Conservation (phyloP, 2,113 vertebrate species). For the Hucho hucho region DNA sequence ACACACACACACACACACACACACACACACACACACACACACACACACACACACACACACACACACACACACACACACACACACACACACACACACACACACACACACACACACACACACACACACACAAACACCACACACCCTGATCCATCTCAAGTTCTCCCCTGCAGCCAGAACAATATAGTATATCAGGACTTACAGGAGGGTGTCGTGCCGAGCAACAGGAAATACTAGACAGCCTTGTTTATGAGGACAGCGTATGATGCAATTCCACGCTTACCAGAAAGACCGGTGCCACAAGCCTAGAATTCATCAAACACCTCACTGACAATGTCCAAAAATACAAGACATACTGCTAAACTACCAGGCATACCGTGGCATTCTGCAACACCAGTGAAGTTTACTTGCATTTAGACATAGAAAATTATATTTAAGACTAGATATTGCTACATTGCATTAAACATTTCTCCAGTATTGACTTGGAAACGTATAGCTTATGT, state of each 20-base stretch:
- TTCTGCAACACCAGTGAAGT: no score
- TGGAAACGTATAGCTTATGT: background rate
- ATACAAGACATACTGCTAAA: background rate
- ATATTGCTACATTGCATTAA: no score
- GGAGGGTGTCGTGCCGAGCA: constrained; percentile 51
- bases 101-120: background rate
- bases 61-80: background rate
- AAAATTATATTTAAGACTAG: background rate
- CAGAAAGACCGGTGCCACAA: constrained; percentile 46
- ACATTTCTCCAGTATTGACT: no score
- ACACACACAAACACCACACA: constrained; percentile 4
- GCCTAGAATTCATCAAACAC: constrained; percentile 47
- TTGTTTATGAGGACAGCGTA: constrained; percentile 54
- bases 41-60: constrained; percentile 1
- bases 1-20: constrained; percentile 11
- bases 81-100: background rate
- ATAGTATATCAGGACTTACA: constrained; percentile 5
- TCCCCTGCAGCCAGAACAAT: constrained; percentile 14
- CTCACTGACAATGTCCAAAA: constrained; percentile 23
- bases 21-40: constrained; percentile 5
- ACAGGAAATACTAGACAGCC: constrained; percentile 66
- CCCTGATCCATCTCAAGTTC: background rate
- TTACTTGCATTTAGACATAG: background rate
- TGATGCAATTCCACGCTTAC: constrained; percentile 44
- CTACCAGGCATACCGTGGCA: background rate